Conservation (phyloP, 2,888 invertebrate species). For the Ernsta delagoae region DNA sequence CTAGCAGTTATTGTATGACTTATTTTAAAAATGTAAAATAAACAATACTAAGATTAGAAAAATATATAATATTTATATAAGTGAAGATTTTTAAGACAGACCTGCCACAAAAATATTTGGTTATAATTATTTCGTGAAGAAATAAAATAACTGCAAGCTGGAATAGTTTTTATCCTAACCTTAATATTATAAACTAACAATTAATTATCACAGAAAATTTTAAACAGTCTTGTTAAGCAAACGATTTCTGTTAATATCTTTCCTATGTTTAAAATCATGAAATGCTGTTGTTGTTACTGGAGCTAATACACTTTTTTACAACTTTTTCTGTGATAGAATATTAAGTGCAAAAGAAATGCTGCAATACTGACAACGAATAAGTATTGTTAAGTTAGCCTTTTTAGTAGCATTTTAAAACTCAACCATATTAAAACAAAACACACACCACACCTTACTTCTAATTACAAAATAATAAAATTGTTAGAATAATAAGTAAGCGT, state of each 20-base stretch:
- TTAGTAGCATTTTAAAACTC: not conserved
- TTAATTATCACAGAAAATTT: conserved; percentile 16
- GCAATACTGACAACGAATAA: not conserved
- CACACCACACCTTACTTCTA: conserved; percentile 83
- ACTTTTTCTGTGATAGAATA: not conserved
- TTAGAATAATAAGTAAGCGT: conserved; percentile 59
- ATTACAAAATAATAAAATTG: conserved; percentile 66
- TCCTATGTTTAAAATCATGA: not conserved
- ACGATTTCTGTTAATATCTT: not conserved
- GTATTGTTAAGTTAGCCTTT: not conserved
- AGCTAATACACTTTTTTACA: not conserved
- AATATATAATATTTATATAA: no score
- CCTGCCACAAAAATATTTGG: no score
- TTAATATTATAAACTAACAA: conserved; percentile 8
- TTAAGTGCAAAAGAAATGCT: not conserved
- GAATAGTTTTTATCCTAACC: not conserved
- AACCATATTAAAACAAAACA: conserved; percentile 50
- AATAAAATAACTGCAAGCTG: conserved; percentile 4
- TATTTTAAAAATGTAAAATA: not conserved
- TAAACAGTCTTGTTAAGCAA: not conserved
- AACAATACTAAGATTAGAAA: not conserved
- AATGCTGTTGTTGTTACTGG: not conserved
- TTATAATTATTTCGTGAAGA: no score
- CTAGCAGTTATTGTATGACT: conserved; percentile 7
- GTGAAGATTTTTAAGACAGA: no score